Base-by-base conservation (phyloP, 2,113 vertebrate genomes). In the Hyaena hyaena region DNA sequence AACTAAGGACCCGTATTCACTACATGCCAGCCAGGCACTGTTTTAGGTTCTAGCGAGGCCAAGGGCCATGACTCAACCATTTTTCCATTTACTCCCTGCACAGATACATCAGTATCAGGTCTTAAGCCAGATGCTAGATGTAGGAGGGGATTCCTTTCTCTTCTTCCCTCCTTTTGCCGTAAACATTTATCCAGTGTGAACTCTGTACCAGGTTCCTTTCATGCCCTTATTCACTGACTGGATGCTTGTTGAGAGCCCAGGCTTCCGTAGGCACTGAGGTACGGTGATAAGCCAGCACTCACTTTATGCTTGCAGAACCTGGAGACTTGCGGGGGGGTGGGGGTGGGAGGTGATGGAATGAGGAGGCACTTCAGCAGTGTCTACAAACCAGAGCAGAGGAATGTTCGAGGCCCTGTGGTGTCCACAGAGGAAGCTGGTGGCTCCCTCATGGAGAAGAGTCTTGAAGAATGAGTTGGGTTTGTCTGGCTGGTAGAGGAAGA, bases 341-440 rank as follows among this genome's bases (percentile, higher is more conserved):
- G 39, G 39, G 35, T 35, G 7, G 4, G 43, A 43, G 24, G 35
- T 35, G n/a, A 10, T 2, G 0, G 48, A 58, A 14, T 4, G 35
- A 66, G 0, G 10, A 39, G 55, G 4, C 12, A 28, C 55, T 85
- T 50, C 17, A 1, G 9, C 4, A 12, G 21, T 26, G 4, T 31
- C 10, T 17, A 58, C 2, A 21, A 31, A 19, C 33, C 50, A 65
- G 33, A 31, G 43, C 53, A 66, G 33, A 85, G 5, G 10, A 55
- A 7, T 68, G 33, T 58, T 33, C 1, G 0, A 58, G 2, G 68
- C 31, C 19, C 4, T 24, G 2, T 48, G 82, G 21, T 26, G 11
- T 15, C 9, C 23, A 3, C 19, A 5, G 2, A 16, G 16, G 23
- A 16, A 74, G n/a, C 26, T 12, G 50, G 5, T 0, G 4, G 28